Conservation (phyloP, 1,140 invertebrate species). For the Pseudomyrmex gracilis region DNA sequence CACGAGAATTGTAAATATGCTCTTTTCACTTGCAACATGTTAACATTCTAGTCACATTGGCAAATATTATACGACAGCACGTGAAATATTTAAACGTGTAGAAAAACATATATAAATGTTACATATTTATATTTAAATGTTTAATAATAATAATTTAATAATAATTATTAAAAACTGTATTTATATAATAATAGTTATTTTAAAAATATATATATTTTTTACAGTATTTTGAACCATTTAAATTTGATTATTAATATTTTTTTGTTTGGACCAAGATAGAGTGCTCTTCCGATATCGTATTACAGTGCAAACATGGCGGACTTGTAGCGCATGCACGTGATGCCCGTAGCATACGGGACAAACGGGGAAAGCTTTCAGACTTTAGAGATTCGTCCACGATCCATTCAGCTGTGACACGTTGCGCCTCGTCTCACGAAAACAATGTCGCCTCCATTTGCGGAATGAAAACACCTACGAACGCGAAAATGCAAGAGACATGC, state of each 20-base stretch:
- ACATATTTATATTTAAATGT: too few relatives aligned
- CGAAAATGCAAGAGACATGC: background rate
- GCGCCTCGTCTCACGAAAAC: background rate
- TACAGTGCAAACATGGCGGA: background rate
- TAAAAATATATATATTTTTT: too few relatives aligned
- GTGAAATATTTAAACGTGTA: slow-evolving; percentile 25
- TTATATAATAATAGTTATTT: too few relatives aligned
- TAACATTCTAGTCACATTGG: slow-evolving; percentile 13
- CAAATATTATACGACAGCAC: background rate
- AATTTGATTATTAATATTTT: too few relatives aligned
- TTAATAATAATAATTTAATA: too few relatives aligned
- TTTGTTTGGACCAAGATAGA: background rate
- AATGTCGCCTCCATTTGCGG: slow-evolving; percentile 12
- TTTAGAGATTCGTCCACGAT: slow-evolving; percentile 11
- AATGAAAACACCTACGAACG: too few relatives aligned
- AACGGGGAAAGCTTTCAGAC: slow-evolving; percentile 10
- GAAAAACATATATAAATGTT: background rate
- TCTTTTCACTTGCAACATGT: slow-evolving; percentile 17
- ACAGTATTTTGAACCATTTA: too few relatives aligned
- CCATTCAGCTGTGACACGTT: background rate
- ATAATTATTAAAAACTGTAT: too few relatives aligned
- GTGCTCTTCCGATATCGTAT: background rate
- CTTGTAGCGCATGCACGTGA: background rate
- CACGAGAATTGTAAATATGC: slow-evolving; percentile 51
- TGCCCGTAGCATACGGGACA: background rate